Evolutionary conservation across 2,113 vertebrate species (phyloP).

Genomic region (Podocnemis expansa): DNA sequence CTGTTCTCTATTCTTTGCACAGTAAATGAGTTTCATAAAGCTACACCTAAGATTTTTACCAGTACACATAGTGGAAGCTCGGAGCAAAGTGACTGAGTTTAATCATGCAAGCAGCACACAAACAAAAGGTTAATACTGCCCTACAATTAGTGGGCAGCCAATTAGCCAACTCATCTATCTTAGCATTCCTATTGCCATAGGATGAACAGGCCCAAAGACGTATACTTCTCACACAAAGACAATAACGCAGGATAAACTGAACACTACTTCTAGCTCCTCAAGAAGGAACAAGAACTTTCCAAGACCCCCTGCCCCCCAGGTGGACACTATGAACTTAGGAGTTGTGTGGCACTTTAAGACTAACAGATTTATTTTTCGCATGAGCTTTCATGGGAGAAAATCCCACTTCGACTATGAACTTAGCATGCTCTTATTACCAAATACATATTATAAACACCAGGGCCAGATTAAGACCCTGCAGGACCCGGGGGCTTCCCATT

Average conservation of each 20-base stretch:
- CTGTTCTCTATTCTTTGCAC: not conserved
- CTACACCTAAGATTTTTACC: not conserved
- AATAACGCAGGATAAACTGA: not conserved
- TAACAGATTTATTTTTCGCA: too few species aligned
- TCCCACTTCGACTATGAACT: too few species aligned
- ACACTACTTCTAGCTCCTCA: not conserved
- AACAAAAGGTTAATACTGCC: not conserved
- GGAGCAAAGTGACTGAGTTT: not conserved
- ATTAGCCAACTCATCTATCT: not conserved
- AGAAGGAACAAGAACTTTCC: not conserved
- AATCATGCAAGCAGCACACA: not conserved
- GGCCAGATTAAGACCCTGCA: too few species aligned
- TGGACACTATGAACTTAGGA: not conserved
- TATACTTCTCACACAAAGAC: not conserved
- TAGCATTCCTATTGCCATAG: not conserved
- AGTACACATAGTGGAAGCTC: not conserved
- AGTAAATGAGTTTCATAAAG: not conserved
- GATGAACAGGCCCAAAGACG: not conserved
- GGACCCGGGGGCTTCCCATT: too few species aligned
- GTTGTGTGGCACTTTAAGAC: too few species aligned
- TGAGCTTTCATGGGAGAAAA: too few species aligned
- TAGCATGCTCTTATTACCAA: not conserved
- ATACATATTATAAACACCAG: not conserved
- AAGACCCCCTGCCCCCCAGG: not conserved
- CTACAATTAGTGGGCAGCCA: not conserved